Conservation (phyloP, 1,140 invertebrate species). For the Brachionus angularis region DNA sequence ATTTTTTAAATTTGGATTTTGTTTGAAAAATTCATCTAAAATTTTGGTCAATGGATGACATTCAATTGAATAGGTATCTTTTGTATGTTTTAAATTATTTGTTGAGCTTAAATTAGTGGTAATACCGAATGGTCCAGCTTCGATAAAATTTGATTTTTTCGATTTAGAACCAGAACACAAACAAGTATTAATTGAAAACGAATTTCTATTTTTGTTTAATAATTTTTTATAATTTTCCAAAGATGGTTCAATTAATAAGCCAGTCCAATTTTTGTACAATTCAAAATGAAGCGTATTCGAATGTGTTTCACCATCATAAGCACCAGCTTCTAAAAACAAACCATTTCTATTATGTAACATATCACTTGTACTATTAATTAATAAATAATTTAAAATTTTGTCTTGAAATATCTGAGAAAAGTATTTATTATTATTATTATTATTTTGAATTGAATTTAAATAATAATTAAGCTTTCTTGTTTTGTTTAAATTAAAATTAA, state of each 20-base stretch:
- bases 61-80: too few species aligned
- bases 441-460: too few species aligned
- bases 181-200: slow-evolving; percentile 37
- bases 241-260: slow-evolving; percentile 69
- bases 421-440: too few species aligned
- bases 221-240: slow-evolving; percentile 60
- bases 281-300: slow-evolving; percentile 68
- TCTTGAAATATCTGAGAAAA: too few species aligned
- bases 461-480: too few species aligned
- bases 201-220: slow-evolving; percentile 49
- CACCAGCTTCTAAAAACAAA: slow-evolving; percentile 63
- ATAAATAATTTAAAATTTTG: too few species aligned
- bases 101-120: not conserved
- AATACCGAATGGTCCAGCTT: not conserved
- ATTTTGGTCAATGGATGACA: not conserved
- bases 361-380: too few species aligned
- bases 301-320: slow-evolving; percentile 61
- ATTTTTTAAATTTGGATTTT: too few species aligned
- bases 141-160: not conserved
- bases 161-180: not conserved
- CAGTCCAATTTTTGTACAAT: slow-evolving; percentile 66
- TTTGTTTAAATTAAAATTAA: too few species aligned
- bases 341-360: slow-evolving; percentile 21
- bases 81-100: too few species aligned
- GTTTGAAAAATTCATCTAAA: not conserved